phyloP scores from a whole-genome alignment of 2,888 invertebrate genomes.

The Nycteola revayana region DNA sequence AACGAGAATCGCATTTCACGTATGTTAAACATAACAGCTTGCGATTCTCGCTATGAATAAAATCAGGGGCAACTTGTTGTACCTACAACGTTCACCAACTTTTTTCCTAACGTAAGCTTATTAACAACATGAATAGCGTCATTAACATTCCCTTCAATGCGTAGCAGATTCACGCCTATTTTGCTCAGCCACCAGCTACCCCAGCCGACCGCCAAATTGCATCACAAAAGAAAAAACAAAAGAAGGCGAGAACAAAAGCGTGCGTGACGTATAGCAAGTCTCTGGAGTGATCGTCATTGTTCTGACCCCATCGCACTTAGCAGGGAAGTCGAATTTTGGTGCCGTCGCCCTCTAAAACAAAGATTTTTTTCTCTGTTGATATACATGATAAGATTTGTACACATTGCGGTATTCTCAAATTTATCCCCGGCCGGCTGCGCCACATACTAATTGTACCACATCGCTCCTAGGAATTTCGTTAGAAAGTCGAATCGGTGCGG shows the following conservation, averaged over 20 bases:
- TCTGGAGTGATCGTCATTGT: conserved; percentile 61
- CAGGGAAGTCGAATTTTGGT: conserved; percentile 43
- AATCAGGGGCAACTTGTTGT: conserved; percentile 8
- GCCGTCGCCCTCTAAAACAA: conserved; percentile 32
- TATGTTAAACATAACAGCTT: no score
- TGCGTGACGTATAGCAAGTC: conserved; percentile 58
- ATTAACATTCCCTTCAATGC: conserved; percentile 39
- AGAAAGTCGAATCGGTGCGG: no score
- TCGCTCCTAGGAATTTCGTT: no score
- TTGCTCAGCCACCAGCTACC: conserved; percentile 35
- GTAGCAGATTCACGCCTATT: conserved; percentile 54
- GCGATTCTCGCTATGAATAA: no score
- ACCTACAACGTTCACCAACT: no score
- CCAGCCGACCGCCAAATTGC: conserved; percentile 49
- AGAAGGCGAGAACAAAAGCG: conserved; percentile 56
- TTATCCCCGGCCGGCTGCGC: conserved; percentile 9
- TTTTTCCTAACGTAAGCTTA: conserved; percentile 16
- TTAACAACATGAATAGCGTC: conserved; percentile 27
- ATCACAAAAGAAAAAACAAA: conserved; percentile 61
- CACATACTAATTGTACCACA: conserved; percentile 24
- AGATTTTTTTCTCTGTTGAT: conserved; percentile 7
- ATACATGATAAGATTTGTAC: neutral
- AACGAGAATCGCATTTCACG: no score
- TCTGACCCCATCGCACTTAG: conserved; percentile 46
- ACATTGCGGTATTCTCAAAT: conserved; percentile 26